Conservation (phyloP, 2,888 invertebrate species). For the Nephrocerus scutellatus region DNA sequence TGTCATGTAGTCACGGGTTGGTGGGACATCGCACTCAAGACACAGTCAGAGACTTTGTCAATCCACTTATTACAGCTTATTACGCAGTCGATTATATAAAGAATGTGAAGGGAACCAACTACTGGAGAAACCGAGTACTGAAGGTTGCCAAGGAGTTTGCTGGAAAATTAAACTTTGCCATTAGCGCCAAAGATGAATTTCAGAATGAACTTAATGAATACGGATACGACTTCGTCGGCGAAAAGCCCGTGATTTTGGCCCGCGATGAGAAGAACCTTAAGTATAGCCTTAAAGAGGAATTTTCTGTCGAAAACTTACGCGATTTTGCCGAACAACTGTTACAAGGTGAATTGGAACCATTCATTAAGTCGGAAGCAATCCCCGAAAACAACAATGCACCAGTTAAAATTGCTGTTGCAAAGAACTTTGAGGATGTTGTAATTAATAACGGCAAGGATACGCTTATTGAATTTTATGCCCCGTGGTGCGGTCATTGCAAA, state of each 20-base stretch:
- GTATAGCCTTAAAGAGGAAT: conserved; percentile 81
- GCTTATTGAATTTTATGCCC: conserved; percentile 96
- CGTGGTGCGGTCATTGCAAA: conserved; percentile 99
- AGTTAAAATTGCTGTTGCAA: conserved; percentile 87
- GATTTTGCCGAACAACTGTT: conserved; percentile 77
- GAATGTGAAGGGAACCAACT: conserved; percentile 96
- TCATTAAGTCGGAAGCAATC: conserved; percentile 89
- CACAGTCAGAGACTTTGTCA: conserved; percentile 75
- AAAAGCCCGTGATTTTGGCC: conserved; percentile 84
- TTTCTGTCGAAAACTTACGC: conserved; percentile 79
- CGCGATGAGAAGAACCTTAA: conserved; percentile 80
- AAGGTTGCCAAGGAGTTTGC: conserved; percentile 56
- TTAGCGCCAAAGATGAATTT: conserved; percentile 91
- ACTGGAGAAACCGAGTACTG: conserved; percentile 95
- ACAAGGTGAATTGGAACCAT: conserved; percentile 78
- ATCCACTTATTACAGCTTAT: conserved; percentile 86
- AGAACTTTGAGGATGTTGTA: conserved; percentile 94
- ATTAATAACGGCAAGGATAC: conserved; percentile 87
- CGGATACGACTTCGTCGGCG: conserved; percentile 80
- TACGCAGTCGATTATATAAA: conserved; percentile 93
- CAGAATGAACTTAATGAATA: conserved; percentile 90
- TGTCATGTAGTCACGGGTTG: conserved; percentile 69
- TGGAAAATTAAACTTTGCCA: conserved; percentile 68
- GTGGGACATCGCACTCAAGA: conserved; percentile 85
- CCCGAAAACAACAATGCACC: conserved; percentile 79